Base-by-base conservation (phyloP, 2,797 vertebrate species). In the Eutrigla gurnardus region DNA sequence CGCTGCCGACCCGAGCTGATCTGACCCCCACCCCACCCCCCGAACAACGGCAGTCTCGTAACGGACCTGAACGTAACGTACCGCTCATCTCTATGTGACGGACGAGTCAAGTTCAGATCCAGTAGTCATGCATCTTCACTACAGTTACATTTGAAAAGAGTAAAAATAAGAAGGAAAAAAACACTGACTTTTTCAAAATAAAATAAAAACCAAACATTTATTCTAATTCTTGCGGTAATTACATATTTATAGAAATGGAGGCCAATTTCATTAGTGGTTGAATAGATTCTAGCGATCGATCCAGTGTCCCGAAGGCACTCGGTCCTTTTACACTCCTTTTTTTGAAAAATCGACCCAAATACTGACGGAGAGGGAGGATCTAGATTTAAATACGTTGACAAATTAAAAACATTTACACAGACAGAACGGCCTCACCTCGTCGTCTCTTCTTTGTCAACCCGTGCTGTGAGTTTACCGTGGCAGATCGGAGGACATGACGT, bases 101-200 rank as follows among this genome's bases (percentile, higher is more conserved):
- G 25, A 75, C 54, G 4, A 43, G 70, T 49, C 15, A 63, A 68
- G 59, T 45, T 80, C 64, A 64, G 2, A 58, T 70, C 32, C 62
- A 39, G 83, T 25, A 2, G 57, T 61, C 36, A 88, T 91, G 91
- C 89, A 91, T 85, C 76, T 68, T 78, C 70, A 88, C 80, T 80
- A 88, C 81, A 84, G 39, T 75, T 82, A 85, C 83, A 81, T 61
- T 9, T 75, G 1, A 64, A 75, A 73, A 71, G 61, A 82, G 54
- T 59, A 86, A 58, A 3, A 62, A 81, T 25, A 71, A 77, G 46
- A 80, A 87, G 86, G 80, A 81, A 86, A 81, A 32, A 69, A 83
- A 81, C 13, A 25, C 7, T 37, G 1, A 45, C n/a, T 42, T 64
- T 40, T 6, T 65, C 43, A n/a, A 6, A 85, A 74, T 68, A 40